A percentile compares a stretch with the other conserved stretches of the same genome.
phyloP scores from a whole-genome alignment of 2,888 invertebrate species.

The Oligia latruncula region DNA sequence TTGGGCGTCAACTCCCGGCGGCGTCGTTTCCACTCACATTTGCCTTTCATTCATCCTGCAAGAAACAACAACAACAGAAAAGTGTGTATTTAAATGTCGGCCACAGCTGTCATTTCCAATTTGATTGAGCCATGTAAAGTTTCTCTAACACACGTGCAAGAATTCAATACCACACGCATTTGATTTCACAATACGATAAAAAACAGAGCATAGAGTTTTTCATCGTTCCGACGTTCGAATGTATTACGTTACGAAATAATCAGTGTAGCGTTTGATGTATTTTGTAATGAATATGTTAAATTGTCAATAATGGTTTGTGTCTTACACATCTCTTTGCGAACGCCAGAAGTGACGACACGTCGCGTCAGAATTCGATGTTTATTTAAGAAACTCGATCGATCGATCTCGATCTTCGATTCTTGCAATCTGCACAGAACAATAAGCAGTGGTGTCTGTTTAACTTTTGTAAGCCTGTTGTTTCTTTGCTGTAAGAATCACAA shows the following conservation, averaged over 20 bases:
- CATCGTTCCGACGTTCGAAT: constrained; percentile 28
- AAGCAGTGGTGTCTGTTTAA: constrained; percentile 42
- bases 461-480: constrained; percentile 14
- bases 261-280: constrained; percentile 33
- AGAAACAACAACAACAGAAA: background rate
- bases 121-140: constrained; percentile 34
- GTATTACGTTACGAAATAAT: constrained; percentile 27
- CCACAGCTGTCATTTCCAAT: background rate
- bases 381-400: constrained; percentile 12
- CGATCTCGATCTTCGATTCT: constrained; percentile 1
- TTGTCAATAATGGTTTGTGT: constrained; percentile 53
- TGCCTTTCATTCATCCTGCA: background rate
- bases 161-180: constrained; percentile 4
- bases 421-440: constrained; percentile 34
- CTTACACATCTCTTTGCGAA: constrained; percentile 21
- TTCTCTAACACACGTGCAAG: background rate
- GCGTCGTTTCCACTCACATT: background rate
- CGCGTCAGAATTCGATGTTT: constrained; percentile 9
- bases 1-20: background rate
- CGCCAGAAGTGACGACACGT: constrained; percentile 35
- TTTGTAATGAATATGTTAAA: constrained; percentile 39
- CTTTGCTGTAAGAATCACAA: constrained; percentile 7
- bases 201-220: constrained; percentile 24
- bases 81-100: background rate
- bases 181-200: constrained; percentile 31